Evolutionary conservation across 2,113 vertebrate genomes (phyloP), one percentile per base, ranked within the genome.

Genomic region (Phodopus roborovskii): DNA sequence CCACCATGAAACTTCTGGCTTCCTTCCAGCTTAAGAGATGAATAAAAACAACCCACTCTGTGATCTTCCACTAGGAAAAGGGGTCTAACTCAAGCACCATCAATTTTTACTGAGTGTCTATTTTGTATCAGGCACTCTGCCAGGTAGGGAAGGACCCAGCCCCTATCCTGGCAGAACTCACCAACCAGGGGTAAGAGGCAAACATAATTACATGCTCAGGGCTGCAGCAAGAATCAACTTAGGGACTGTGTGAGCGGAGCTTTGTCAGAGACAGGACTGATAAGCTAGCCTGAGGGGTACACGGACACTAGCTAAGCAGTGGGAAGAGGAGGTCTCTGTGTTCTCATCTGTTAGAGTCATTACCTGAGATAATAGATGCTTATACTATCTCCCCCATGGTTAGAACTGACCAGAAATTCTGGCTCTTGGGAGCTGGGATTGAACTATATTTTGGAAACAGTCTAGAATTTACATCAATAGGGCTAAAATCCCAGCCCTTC

Each of bases 81-180:
- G 84, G 89, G 84, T 77, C 90, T 95, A 75, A 91, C 68, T 73
- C 39, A 68, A 83, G 87, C 66, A 66, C 66, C 84, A 48, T 60
- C 53, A 70, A 17, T 68, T 94, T 94, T 87, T 92, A 90, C 79
- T 78, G 45, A 93, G 79, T 68, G 53, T 50, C 83, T 85, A 62
- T 82, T 88, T 82, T 56, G 83, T 53, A 88, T 33, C 86, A 95
- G 77, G 94, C 70, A 85, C 39, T 71, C 64, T 48, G 68, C 79
- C 88, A 87, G 39, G 19, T n/a, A 36, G 53, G 9, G 74, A 30
- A 26, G 7, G 53, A 74, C 36, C 45, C 78, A 89, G 36, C 20
- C 79, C 58, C 79, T 79, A 19, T 17, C n/a, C 56, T 90, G 39
- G 81, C 70, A 90, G 30, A 89, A 75, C 9, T 83, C n/a, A 15